Evolutionary conservation across 1,140 invertebrate genomes (phyloP), one percentile per base, ranked within the genome.

Genomic region (Pissodes strobi): DNA sequence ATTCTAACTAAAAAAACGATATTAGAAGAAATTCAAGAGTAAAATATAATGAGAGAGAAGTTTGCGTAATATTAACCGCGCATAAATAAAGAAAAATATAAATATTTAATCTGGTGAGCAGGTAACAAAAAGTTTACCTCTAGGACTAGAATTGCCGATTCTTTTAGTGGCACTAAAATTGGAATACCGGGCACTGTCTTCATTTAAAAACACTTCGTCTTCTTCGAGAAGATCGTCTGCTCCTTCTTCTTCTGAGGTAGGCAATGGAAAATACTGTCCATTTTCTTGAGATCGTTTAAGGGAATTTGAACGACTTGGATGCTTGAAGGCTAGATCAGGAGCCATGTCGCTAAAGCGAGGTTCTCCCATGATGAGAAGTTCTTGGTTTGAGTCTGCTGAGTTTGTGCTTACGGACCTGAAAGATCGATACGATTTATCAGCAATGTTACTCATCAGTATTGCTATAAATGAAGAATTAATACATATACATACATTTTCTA

Each of bases 301-400:
- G 10, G 71, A 75, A 37, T 69, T 76, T 22, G 70, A 77, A 67
- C 79, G 73, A 38, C 57, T 65, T 12, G 71, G 66, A 22, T 68
- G 61, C 41, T 72, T 73, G 41, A 62, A 79, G 0, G 79, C 78
- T 2, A 82, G 79, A 34, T 82, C 80, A 18, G 84, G 84, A 0
- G 82, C 84, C 0, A 85, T 79, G 57, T 86, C 84, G 0, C 80
- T 80, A 2, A 84, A 79, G 37, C 84, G 74, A 0, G 84, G 84
- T 46, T 84, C 82, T 2, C 84, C 83, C 60, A 82, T 81, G 6
- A 79, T 75, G 9, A 85, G 67, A 38, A 85, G 79, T 41, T 83
- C 82, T 12, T 79, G 78, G 9, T 82, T 83, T 3, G 75, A 79
- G 63, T 84, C 82, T 1, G 82, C 81, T 0, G 80, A 78, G 46